Evolutionary conservation across 2,113 vertebrate genomes (phyloP).

Genomic region (Myrmecophaga tridactyla): DNA sequence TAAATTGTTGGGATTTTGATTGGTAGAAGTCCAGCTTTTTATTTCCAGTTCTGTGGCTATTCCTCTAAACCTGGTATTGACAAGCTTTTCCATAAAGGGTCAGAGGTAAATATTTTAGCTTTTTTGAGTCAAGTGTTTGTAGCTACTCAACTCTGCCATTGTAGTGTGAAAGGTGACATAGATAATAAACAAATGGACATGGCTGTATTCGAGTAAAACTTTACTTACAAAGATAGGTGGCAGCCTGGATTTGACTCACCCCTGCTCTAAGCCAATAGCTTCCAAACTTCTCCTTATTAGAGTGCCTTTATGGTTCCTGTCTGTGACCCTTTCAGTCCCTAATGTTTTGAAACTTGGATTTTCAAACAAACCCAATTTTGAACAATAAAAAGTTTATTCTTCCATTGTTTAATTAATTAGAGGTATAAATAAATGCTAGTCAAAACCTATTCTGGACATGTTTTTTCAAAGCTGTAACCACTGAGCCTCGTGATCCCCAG

Average conservation of each 20-base stretch:
- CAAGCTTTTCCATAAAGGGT: neutral
- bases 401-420: neutral
- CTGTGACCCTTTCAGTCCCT: neutral
- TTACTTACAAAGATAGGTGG: neutral
- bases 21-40: neutral
- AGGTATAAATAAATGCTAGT: neutral
- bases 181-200: neutral
- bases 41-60: neutral
- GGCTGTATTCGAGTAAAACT: neutral
- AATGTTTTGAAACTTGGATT: slow-evolving; percentile 3
- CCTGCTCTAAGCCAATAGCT: slow-evolving; percentile 2
- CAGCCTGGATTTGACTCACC: neutral
- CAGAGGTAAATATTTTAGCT: neutral
- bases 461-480: slow-evolving; percentile 1
- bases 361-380: slow-evolving; percentile 20
- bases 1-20: too few species aligned
- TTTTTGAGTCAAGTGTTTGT: neutral
- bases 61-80: neutral
- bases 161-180: neutral
- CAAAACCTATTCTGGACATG: neutral
- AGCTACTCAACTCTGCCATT: neutral
- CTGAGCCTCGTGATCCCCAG: neutral
- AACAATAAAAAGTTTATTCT: neutral
- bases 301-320: neutral
- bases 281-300: neutral